These are phyloP conservation scores for Amphimedon queenslandica DNA, from an alignment of 37 sponge, comb jelly and placozoan genomes.

Conservation along the genomic window DNA sequence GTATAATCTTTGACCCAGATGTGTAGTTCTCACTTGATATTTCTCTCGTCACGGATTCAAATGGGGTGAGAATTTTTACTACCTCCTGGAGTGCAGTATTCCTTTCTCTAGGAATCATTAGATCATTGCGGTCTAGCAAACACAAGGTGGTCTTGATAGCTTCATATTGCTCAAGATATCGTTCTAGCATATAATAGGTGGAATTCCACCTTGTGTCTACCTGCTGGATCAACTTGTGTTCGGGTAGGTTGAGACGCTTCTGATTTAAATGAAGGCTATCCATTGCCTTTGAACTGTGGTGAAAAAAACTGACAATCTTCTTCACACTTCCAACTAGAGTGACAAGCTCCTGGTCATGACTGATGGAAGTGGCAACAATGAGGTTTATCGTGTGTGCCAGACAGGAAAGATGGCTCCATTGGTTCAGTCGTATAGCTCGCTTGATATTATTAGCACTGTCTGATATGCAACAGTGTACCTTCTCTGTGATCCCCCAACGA, in stretches of 20 bases:
- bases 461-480: neutral
- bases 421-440: neutral
- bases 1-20: neutral
- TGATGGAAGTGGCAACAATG: neutral
- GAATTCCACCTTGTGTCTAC: slow-evolving; percentile 5
- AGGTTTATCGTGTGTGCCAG: slow-evolving; percentile 10
- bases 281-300: neutral
- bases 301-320: slow-evolving; percentile 8
- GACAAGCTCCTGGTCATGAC: neutral
- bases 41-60: slow-evolving; percentile 12
- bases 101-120: neutral
- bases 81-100: neutral
- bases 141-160: slow-evolving; percentile 5
- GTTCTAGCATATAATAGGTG: slow-evolving; percentile 2
- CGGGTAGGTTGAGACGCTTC: neutral
- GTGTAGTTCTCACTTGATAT: neutral
- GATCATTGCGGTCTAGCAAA: slow-evolving; percentile 2
- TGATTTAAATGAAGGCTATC: neutral
- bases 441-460: slow-evolving; percentile 2
- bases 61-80: neutral
- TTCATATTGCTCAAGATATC: slow-evolving; percentile 2
- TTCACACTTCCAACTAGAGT: neutral
- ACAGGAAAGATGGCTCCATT: neutral
- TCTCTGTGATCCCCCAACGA: neutral
- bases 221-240: neutral